Evolutionary conservation across 1,140 invertebrate species (phyloP), one percentile per base, ranked within the genome.

Genomic region (Pissodes strobi): DNA sequence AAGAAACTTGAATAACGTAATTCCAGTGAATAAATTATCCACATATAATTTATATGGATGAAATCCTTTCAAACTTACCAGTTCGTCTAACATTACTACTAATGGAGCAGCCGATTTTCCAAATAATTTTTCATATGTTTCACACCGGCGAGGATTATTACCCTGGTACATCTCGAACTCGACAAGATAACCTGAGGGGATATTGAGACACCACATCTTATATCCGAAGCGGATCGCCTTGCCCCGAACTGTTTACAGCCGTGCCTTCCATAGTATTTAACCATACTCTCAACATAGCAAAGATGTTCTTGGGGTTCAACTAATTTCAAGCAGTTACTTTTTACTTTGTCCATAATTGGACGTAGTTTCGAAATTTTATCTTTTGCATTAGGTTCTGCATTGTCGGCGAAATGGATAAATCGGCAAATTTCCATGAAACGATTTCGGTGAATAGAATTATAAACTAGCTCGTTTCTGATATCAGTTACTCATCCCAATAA

Each of bases 21-120:
- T n/a, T 9, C 46, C 23, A n/a, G 46, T 13, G 21, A 51, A 51
- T 51, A 51, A 51, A 51, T 51, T 51, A 15, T 51, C 46, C 4
- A 51, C 9, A 23, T 23, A 51, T 23, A 51, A 27, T 51, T 51
- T 21, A 51, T 51, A 51, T 27, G 21, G 46, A n/a, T 43, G 15
- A 43, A 43, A 43, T 17, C 39, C 39, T 10, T 43, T 43, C 15
- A 17, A 5, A 43, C 13, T 43, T 43, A 43, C 39, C 39, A 43
- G 15, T n/a, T 43, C 39, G 13, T 43, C 39, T 43, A 43, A 17
- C 39, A 43, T 43, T 17, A 17, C 9, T n/a, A 43, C 39, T 43
- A 43, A 17, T 43, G n/a, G n/a, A n/a, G n/a, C n/a, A n/a, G n/a
- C n/a, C n/a, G n/a, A n/a, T n/a, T n/a, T n/a, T n/a, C n/a, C n/a